phyloP scores from a whole-genome alignment of 2,888 invertebrate genomes.

The Morinoia aosen region DNA sequence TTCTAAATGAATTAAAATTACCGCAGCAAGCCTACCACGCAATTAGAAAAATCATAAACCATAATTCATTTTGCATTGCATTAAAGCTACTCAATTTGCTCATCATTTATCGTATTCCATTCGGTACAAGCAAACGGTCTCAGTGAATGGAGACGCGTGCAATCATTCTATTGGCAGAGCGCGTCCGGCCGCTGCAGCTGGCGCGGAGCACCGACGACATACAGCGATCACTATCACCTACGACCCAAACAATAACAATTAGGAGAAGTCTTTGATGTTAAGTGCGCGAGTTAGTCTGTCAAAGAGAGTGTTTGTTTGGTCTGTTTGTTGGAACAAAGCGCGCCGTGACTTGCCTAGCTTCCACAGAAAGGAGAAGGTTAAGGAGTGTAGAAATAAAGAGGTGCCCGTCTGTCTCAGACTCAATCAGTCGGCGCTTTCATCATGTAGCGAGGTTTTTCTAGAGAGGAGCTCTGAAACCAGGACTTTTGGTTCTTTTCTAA shows the following conservation, averaged over 20 bases:
- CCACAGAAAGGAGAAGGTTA: background rate
- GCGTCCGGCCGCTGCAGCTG: background rate
- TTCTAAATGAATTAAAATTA: too few species aligned
- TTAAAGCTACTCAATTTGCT: background rate
- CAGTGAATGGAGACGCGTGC: background rate
- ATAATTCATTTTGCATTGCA: background rate
- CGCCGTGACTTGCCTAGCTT: constrained; percentile 21
- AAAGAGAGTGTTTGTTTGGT: constrained; percentile 49
- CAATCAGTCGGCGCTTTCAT: background rate
- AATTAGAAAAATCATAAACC: background rate
- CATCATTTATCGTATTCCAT: background rate
- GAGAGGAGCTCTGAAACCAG: background rate
- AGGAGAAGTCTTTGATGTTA: constrained; percentile 50
- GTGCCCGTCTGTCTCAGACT: background rate
- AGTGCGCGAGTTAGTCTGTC: constrained; percentile 50
- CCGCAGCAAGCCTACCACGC: background rate
- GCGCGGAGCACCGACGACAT: background rate
- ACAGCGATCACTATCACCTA: constrained; percentile 38
- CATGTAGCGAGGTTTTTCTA: background rate
- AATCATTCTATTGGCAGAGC: background rate
- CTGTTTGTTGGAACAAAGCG: constrained; percentile 41
- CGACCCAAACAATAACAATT: constrained; percentile 49
- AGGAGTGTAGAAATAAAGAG: background rate
- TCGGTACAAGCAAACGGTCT: background rate
- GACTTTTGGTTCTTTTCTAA: background rate